Evolutionary conservation across 2,888 invertebrate species (phyloP).

Genomic region (Harpalus rubripes): DNA sequence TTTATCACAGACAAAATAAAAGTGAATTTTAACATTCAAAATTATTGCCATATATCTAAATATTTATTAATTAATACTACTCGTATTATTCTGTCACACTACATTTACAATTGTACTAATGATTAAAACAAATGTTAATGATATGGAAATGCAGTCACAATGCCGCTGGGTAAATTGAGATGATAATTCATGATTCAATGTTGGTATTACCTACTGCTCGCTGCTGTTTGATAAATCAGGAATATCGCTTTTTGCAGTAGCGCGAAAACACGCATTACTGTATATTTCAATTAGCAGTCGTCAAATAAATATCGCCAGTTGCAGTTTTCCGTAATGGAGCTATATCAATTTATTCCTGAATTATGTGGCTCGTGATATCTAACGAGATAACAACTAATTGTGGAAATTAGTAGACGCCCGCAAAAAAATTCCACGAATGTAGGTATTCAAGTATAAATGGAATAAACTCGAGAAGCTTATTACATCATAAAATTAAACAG

Average conservation of each 20-base stretch:
- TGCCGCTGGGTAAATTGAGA: conserved; percentile 12
- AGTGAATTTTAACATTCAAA: no score
- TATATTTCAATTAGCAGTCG: conserved; percentile 39
- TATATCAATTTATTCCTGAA: conserved; percentile 10
- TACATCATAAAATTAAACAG: no score
- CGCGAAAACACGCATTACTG: conserved; percentile 28
- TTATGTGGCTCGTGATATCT: conserved; percentile 11
- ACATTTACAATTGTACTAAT: not conserved
- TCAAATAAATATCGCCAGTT: conserved; percentile 29
- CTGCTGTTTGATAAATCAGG: conserved; percentile 26
- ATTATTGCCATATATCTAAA: no score
- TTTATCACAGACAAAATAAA: no score
- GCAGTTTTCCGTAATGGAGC: conserved; percentile 26
- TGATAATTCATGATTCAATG: conserved; percentile 18
- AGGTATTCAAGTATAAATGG: not conserved
- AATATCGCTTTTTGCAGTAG: conserved; percentile 39
- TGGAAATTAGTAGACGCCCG: not conserved
- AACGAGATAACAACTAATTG: not conserved
- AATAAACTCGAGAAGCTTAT: not conserved
- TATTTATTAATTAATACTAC: no score
- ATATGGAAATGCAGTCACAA: conserved; percentile 13
- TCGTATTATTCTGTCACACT: no score
- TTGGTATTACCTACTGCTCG: not conserved
- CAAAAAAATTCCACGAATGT: not conserved
- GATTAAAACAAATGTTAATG: conserved; percentile 29